Base-by-base conservation (phyloP, 2,888 invertebrate genomes). In the Leucophenga montana region DNA sequence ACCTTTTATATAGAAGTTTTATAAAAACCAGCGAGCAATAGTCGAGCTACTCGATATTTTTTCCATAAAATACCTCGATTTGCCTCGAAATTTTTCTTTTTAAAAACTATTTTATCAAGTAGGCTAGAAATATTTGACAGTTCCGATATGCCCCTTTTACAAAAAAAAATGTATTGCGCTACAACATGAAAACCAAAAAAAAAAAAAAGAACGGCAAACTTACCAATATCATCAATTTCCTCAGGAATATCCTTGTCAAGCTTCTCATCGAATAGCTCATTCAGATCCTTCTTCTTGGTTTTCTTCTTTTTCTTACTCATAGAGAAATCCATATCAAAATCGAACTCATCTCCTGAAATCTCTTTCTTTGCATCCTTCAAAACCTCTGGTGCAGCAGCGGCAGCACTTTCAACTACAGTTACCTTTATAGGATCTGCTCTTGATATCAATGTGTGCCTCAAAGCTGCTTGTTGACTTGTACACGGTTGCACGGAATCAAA, bases 221-320 rank as follows among this genome's bases (percentile, higher is more conserved):
- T 91, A 93, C 93, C 92, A 91, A 94, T 95, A 83, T 95, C 95
- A 83, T 95, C 95, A 82, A 93, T 94, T 82, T 95, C 95, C 61
- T 95, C 95, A 48, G 91, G 91, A 80, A 92, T 94, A 66, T 92
- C 92, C 66, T 94, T 94, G 74, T 94, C 94, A 13, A 74, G 67
- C 71, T 87, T 87, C 77, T 95, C 95, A 3, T 94, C 33, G 9
- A 31, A 93, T n/a, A 95, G 88, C 78, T 96, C 95, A 83, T 96
- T 96, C 39, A 96, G 89, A 85, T 95, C 95, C 90, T 94, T 95
- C 90, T 92, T 92, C 92, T 95, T 97, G 72, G 68, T 76, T 91
- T 94, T 95, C 90, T 96, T 97, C 90, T 96, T 97, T 90, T 97
- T 97, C 90, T 95, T 97, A 65, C 93, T 92, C 90, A 93, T 95